Base-by-base conservation (phyloP, 2,888 invertebrate genomes). In the Tetrapedia diversipes region DNA sequence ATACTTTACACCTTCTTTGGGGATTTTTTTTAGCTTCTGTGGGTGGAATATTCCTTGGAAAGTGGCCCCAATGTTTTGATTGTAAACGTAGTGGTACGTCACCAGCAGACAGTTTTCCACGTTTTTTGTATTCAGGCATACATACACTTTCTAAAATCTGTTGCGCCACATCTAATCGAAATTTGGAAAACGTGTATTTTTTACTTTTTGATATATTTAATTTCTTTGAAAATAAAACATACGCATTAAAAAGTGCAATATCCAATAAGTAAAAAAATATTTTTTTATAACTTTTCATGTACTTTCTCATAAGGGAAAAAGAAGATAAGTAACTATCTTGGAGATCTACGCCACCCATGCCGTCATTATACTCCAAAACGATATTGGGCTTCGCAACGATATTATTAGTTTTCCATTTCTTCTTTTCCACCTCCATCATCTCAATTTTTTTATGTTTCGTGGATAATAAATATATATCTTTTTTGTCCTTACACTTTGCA, bases 261-360 rank as follows among this genome's bases (percentile, higher is more conserved):
- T n/a, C n/a, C n/a, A n/a, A n/a, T 32, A 32, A 32, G 6, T 32
- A 32, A 32, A 32, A 32, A 32, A 2, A 32, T 32, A 32, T 32
- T 32, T 32, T 32, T 32, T 4, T 32, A 6, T 32, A 32, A 32
- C 32, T 32, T 32, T 32, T 32, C 2, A 6, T 6, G 6, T 32
- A 32, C 6, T 32, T 32, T 32, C 32, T 32, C 32, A 4, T 32
- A 6, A 6, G 32, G 32, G 32, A 32, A 32, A 81, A 84, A 69
- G 59, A 77, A 34, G 81, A 76, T 65, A 80, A 69, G 16, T 57
- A 60, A 59, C 67, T 70, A 68, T 82, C 80, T 77, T 80, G 74
- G 3, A 60, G 22, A 68, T 84, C 77, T 27, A 83, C 39, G 6
- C 51, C 51, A 51, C n/a, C 32, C 19, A 29, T 59, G 19, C 43